phyloP scores from a whole-genome alignment of 2,888 invertebrate species.

The Eulithis prunata region DNA sequence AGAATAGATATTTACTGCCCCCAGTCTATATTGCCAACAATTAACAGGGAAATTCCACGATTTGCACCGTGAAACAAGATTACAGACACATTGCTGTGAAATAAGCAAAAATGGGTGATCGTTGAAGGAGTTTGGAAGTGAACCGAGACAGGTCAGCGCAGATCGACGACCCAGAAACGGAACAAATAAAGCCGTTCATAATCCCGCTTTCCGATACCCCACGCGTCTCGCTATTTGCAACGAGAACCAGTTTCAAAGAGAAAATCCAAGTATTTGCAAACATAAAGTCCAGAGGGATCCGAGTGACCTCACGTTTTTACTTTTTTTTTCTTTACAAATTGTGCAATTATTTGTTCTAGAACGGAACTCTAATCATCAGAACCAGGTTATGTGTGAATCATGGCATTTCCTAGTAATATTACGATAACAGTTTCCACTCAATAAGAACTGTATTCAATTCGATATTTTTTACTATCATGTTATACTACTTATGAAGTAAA shows the following conservation, averaged over 20 bases:
- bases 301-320: background rate
- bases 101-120: constrained; percentile 36
- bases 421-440: background rate
- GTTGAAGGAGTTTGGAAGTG: constrained; percentile 48
- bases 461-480: background rate
- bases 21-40: no score
- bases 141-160: constrained; percentile 65
- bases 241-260: constrained; percentile 49
- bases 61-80: constrained; percentile 9
- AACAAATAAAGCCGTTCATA: constrained; percentile 55
- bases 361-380: no score
- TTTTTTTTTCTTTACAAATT: no score
- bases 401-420: background rate
- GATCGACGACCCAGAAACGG: constrained; percentile 75
- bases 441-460: background rate
- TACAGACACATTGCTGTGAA: constrained; percentile 14
- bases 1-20: no score
- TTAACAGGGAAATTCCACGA: no score
- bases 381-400: background rate
- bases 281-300: constrained; percentile 11
- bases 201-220: constrained; percentile 60
- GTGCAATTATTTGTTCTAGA: no score
- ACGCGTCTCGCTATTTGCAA: constrained; percentile 54
- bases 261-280: constrained; percentile 41
- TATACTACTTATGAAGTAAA: constrained; percentile 26